Percentiles rank a stretch among this genome's conserved stretches.
Evolutionary conservation across 1,140 invertebrate genomes (phyloP).

Genomic region (Thalassaphorura encarpata): DNA sequence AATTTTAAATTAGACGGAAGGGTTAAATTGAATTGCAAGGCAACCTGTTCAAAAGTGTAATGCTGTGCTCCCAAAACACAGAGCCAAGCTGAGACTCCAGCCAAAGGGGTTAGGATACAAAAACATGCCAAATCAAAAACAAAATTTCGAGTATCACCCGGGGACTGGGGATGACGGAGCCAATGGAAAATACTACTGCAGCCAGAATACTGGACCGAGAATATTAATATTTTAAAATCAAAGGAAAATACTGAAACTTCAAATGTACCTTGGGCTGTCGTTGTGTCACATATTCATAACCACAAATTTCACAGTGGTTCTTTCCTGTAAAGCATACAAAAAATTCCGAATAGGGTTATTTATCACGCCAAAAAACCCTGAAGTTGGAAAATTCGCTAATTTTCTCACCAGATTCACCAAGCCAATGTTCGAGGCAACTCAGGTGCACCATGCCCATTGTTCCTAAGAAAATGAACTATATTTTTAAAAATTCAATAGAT

Average conservation of each 20-base stretch:
- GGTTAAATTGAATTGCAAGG: too few species aligned
- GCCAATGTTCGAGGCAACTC: constrained; percentile 56
- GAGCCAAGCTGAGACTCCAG: constrained; percentile 36
- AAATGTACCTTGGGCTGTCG: constrained; percentile 34
- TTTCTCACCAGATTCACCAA: constrained; percentile 51
- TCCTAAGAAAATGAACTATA: constrained; percentile 37
- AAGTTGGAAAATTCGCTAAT: too few species aligned
- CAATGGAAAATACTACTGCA: constrained; percentile 16
- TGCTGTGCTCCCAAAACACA: constrained; percentile 36
- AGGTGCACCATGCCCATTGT: constrained; percentile 54
- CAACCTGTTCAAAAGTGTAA: constrained; percentile 11
- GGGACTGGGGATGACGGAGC: constrained; percentile 15
- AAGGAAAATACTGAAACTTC: neutral
- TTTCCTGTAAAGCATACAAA: too few species aligned
- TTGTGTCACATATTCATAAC: constrained; percentile 44
- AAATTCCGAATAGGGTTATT: too few species aligned
- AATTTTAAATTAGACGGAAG: too few species aligned
- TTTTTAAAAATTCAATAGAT: too few species aligned
- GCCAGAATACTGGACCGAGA: constrained; percentile 23
- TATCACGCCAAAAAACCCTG: too few species aligned
- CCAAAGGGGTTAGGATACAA: constrained; percentile 39
- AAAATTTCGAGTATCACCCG: constrained; percentile 33
- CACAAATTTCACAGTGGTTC: constrained; percentile 50
- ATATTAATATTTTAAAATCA: neutral
- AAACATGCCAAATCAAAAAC: constrained; percentile 39